A percentile compares a stretch with the other conserved stretches of the same genome.
phyloP scores from a whole-genome alignment of 2,797 vertebrate genomes.

The Menidia menidia region DNA sequence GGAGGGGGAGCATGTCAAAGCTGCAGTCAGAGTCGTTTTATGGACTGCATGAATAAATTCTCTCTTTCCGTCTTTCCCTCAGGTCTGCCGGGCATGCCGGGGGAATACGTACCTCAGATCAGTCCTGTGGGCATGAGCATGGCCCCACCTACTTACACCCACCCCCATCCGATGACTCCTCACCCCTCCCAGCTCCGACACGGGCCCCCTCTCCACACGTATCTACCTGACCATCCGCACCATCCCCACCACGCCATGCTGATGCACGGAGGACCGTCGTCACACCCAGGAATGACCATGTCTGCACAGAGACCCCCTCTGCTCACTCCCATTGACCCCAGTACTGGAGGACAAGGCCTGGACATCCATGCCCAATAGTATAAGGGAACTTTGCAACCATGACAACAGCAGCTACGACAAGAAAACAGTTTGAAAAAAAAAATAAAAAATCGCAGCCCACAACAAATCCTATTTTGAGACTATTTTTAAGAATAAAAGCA shows the following conservation, averaged over 20 bases:
- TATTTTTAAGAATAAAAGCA: conserved; percentile 87
- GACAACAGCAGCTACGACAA: conserved; percentile 78
- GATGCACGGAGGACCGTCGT: conserved; percentile 95
- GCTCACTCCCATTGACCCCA: conserved; percentile 92
- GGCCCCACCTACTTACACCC: conserved; percentile 92
- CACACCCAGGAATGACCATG: conserved; percentile 93
- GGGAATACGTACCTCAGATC: conserved; percentile 97
- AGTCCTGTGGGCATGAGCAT: conserved; percentile 99
- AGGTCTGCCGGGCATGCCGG: conserved; percentile 97
- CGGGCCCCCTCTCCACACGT: conserved; percentile 89
- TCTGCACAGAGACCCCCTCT: conserved; percentile 93
- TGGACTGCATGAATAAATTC: conserved; percentile 36
- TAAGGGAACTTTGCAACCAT: conserved; percentile 92
- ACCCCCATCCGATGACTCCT: conserved; percentile 91
- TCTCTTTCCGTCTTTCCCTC: conserved; percentile 63
- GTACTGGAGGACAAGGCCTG: conserved; percentile 92
- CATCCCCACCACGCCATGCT: conserved; percentile 92
- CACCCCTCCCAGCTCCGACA: conserved; percentile 91
- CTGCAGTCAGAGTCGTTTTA: conserved; percentile 41
- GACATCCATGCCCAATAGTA: conserved; percentile 94
- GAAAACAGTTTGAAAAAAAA: conserved; percentile 44
- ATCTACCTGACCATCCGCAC: conserved; percentile 90
- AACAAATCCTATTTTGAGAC: conserved; percentile 90
- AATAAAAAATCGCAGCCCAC: conserved; percentile 62
- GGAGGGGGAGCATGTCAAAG: conserved; percentile 39